Conservation (phyloP, 2,113 vertebrate genomes). For the Thryonomys swinderianus region DNA sequence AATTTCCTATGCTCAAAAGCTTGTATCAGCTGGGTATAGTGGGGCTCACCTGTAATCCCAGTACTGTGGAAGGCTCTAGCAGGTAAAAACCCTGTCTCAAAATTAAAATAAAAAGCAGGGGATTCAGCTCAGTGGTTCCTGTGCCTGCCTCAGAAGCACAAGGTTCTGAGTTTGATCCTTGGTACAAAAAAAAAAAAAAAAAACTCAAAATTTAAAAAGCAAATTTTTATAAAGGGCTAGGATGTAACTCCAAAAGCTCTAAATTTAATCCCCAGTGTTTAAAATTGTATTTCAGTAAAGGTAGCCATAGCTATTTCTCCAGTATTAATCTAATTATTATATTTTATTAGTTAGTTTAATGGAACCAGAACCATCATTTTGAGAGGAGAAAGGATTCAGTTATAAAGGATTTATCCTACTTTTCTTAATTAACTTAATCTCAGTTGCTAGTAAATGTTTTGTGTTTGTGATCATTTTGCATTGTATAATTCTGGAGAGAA, state of each 20-base stretch:
- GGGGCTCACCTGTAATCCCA: background rate
- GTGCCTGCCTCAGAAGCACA: no score
- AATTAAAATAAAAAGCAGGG: background rate
- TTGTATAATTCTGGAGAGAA: conserved; percentile 56
- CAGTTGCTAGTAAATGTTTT: conserved; percentile 49
- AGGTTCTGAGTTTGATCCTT: background rate
- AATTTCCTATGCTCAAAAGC: background rate
- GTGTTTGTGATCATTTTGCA: background rate
- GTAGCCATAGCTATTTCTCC: background rate
- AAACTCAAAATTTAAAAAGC: no score
- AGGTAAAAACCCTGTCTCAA: background rate
- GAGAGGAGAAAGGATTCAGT: background rate
- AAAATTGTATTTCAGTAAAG: background rate
- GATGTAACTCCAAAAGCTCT: no score
- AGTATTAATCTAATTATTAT: background rate
- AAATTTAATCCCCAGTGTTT: no score
- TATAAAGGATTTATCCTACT: background rate
- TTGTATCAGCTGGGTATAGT: background rate
- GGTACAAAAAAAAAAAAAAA: background rate
- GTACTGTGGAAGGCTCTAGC: background rate
- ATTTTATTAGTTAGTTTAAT: conserved; percentile 3
- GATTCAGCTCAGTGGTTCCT: background rate
- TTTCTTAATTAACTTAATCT: conserved; percentile 43
- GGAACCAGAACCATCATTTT: background rate
- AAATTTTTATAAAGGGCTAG: no score